phyloP scores from a whole-genome alignment of 2,888 invertebrate species.

The Pasiphila rectangulata region DNA sequence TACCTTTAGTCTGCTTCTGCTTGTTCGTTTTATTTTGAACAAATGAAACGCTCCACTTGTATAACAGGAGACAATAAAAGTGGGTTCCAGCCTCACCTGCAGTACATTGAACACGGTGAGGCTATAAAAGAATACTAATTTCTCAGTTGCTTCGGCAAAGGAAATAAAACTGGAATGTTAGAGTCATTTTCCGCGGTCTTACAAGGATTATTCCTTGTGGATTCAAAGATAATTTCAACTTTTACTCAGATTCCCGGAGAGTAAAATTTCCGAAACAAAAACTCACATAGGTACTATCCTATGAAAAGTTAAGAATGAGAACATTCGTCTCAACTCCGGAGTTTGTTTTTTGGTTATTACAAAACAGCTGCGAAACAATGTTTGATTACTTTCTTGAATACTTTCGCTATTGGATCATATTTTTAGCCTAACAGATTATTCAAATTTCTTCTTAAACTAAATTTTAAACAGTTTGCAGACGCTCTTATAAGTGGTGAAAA shows the following conservation, averaged over 20 bases:
- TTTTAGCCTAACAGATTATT: neutral
- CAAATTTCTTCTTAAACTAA: neutral
- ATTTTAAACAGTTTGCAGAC: neutral
- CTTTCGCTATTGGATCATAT: neutral
- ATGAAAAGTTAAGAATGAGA: conserved; percentile 13
- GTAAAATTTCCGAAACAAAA: conserved; percentile 22
- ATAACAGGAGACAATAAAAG: conserved; percentile 26
- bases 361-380: conserved; percentile 4
- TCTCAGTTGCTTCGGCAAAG: conserved; percentile 12
- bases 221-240: conserved; percentile 30
- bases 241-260: conserved; percentile 22
- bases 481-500: no score
- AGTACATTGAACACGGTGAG: no score
- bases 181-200: conserved; percentile 22
- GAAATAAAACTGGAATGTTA: conserved; percentile 23
- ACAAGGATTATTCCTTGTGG: conserved; percentile 27
- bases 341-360: conserved; percentile 12
- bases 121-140: conserved; percentile 29
- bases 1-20: conserved; percentile 15
- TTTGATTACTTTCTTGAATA: conserved; percentile 2
- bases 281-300: conserved; percentile 12
- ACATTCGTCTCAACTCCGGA: conserved; percentile 16
- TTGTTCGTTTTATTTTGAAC: conserved; percentile 34
- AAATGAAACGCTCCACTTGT: conserved; percentile 26
- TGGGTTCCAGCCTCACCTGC: conserved; percentile 10